These are phyloP conservation scores for Drosophila pseudoobscura DNA, from an alignment of 1,140 invertebrate species.

Conservation along the genomic window DNA sequence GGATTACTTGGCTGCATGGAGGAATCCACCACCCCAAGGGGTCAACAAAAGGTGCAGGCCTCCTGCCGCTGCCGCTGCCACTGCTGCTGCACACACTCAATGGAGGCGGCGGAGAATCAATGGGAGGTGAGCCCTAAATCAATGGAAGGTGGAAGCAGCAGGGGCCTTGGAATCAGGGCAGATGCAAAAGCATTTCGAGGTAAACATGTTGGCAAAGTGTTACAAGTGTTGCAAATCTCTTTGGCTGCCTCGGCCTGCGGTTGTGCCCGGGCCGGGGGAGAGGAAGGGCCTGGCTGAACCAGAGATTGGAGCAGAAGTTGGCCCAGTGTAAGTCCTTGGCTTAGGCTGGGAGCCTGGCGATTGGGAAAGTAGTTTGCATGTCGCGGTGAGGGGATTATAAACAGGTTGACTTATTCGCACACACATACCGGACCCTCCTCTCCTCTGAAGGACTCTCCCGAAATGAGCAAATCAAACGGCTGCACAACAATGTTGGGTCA, in stretches of 20 bases:
- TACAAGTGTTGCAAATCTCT: slow-evolving; percentile 63
- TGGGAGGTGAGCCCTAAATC: no score
- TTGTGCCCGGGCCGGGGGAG: slow-evolving; percentile 38
- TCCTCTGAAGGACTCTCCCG: slow-evolving; percentile 1
- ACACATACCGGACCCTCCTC: neutral
- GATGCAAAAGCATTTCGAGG: slow-evolving; percentile 59
- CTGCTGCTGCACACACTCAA: slow-evolving; percentile 10
- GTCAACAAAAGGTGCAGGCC: slow-evolving; percentile 42
- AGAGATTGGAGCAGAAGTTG: slow-evolving; percentile 30
- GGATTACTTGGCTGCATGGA: neutral
- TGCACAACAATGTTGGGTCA: slow-evolving; percentile 47
- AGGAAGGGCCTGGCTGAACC: neutral
- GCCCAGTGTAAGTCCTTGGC: slow-evolving; percentile 69
- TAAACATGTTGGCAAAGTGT: slow-evolving; percentile 64
- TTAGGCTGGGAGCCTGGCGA: slow-evolving; percentile 40
- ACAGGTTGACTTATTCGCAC: slow-evolving; percentile 45
- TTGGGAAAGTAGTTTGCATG: slow-evolving; percentile 56
- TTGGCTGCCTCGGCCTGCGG: slow-evolving; percentile 32
- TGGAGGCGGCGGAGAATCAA: neutral
- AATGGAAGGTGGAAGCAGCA: no score
- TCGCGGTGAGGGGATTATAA: slow-evolving; percentile 58
- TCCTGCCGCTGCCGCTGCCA: slow-evolving; percentile 8
- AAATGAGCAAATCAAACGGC: slow-evolving; percentile 57
- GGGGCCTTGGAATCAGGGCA: neutral
- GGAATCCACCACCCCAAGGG: slow-evolving; percentile 24